phyloP scores from a whole-genome alignment of 1,140 invertebrate species.

The Pseudomyrmex sp. region DNA sequence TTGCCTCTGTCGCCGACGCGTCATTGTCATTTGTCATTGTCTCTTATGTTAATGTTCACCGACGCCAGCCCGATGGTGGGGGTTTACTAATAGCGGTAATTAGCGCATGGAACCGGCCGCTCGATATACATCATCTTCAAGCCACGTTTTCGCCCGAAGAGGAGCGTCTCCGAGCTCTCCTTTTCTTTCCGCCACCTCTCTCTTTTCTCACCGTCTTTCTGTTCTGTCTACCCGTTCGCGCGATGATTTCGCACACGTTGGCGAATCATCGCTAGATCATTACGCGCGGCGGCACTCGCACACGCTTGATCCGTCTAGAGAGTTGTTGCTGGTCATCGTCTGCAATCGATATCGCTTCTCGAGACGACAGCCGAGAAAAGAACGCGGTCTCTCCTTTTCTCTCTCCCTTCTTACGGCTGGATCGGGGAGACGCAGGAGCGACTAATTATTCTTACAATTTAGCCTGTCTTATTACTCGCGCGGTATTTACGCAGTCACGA shows the following conservation, averaged over 20 bases:
- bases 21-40: conserved; percentile 76
- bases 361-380: not conserved
- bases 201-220: not conserved
- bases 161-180: conserved; percentile 5
- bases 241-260: conserved; percentile 57
- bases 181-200: conserved; percentile 13
- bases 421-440: conserved; percentile 20
- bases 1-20: conserved; percentile 67
- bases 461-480: conserved; percentile 50
- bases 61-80: conserved; percentile 57
- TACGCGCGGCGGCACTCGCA: conserved; percentile 40
- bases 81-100: conserved; percentile 75
- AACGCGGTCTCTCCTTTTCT: not conserved
- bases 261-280: conserved; percentile 69
- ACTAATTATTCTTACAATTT: conserved; percentile 61
- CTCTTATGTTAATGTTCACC: conserved; percentile 75
- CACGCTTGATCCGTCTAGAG: conserved; percentile 30
- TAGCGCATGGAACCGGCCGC: conserved; percentile 67
- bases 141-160: conserved; percentile 23
- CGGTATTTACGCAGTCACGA: conserved; percentile 53
- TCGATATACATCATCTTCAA: conserved; percentile 74
- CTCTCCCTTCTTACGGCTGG: too few relatives aligned
- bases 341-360: conserved; percentile 64
- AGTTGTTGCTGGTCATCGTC: conserved; percentile 65
- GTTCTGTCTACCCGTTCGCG: not conserved